These are phyloP conservation scores for Tetramorium alpestre DNA, from an alignment of 1,140 invertebrate genomes.

Conservation along the genomic window DNA sequence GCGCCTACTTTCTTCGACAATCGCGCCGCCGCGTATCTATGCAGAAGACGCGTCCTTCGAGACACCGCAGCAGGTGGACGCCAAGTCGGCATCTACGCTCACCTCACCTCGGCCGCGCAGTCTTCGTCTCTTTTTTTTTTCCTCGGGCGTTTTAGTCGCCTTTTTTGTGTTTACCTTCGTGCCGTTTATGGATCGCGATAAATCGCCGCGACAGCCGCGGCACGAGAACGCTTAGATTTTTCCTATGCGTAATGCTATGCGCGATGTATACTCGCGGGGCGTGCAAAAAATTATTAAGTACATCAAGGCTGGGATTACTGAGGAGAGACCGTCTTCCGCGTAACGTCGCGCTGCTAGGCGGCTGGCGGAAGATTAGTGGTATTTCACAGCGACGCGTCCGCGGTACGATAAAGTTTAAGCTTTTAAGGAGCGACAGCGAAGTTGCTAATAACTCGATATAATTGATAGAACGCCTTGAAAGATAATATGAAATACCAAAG, in stretches of 20 bases:
- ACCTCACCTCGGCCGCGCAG: background rate
- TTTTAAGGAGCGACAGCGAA: background rate
- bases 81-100: constrained; percentile 9
- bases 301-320: background rate
- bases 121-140: background rate
- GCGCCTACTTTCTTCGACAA: constrained; percentile 59
- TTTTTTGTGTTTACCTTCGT: constrained; percentile 30
- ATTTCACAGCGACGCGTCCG: background rate
- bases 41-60: constrained; percentile 58
- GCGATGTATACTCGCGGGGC: constrained; percentile 6
- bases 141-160: background rate
- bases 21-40: constrained; percentile 18
- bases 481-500: constrained; percentile 13
- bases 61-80: constrained; percentile 53
- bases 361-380: background rate
- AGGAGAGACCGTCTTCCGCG: constrained; percentile 23
- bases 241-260: constrained; percentile 23
- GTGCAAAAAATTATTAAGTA: constrained; percentile 29
- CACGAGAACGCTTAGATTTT: constrained; percentile 32
- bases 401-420: background rate
- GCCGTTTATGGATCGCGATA: constrained; percentile 41
- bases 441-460: constrained; percentile 32
- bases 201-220: constrained; percentile 27
- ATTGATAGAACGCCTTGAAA: constrained; percentile 31
- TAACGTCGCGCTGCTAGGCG: background rate